Base-by-base conservation (phyloP, 53 echinoderm and acorn worm genomes). In the Paracentrotus lividus region DNA sequence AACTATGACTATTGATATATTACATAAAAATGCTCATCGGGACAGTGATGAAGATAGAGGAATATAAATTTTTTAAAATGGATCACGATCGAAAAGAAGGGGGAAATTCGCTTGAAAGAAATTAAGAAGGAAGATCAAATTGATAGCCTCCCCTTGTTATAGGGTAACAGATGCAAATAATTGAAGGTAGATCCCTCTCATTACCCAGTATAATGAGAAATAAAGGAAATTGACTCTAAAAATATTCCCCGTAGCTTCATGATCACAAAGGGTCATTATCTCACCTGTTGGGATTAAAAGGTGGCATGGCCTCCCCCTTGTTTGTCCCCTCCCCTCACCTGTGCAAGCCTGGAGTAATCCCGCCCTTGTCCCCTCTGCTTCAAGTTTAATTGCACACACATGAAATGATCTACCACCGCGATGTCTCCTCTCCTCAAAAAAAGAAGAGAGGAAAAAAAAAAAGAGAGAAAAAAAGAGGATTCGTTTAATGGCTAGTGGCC, bases 211-310 rank as follows among this genome's bases (percentile, higher is more conserved):
- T 77, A 42, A 8, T 42, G 47, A 81, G 72, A 81, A 45, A 44
- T 23, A 81, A 81, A 81, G 26, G 45, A 81, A 81, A 8, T 47
- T 47, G 81, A 47, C 47, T 3, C 81, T 81, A 81, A 81, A 81
- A 81, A 81, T 81, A 81, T 47, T 47, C 81, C 45, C 27, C 44
- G 26, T n/a, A 81, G 81, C 81, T 47, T 81, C n/a, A 13, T 2
- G 47, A 81, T 81, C 81, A 81, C 81, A 81, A 81, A 81, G 81
- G 81, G 81, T 44, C 81, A 81, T 81, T 81, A 10, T 47, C 81
- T 81, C 81, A 81, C 81, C 81, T 81, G 81, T 81, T 81, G 44
- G 81, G 81, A 81, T 81, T 81, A 81, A 47, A 47, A 81, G 81
- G 47, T 81, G 81, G 44, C 81, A 81, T n/a, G 81, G 81, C 26